Evolutionary conservation across 2,888 invertebrate species (phyloP).

Genomic region (Belgica antarctica): DNA sequence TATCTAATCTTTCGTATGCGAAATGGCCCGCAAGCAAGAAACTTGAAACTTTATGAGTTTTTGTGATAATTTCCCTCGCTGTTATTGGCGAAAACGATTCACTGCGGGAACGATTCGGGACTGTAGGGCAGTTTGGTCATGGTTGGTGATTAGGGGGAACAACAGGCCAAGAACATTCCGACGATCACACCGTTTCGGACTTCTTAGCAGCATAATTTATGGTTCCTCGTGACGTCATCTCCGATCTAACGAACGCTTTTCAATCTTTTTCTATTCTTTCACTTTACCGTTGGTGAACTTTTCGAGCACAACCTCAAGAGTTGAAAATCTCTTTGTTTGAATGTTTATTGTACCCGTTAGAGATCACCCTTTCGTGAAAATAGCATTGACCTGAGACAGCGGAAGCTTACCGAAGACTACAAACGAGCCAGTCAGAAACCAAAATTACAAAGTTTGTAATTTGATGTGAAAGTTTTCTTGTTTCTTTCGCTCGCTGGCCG

Average conservation of each 20-base stretch:
- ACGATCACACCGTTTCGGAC: slow-evolving; percentile 4
- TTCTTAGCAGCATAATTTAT: background rate
- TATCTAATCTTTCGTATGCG: background rate
- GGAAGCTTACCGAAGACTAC: background rate
- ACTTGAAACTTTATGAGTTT: background rate
- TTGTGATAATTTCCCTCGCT: background rate
- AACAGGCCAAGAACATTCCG: no score
- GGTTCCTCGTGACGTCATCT: background rate
- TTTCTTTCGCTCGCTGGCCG: no score
- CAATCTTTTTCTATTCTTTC: background rate
- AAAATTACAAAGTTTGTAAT: background rate
- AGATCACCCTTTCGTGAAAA: slow-evolving; percentile 40
- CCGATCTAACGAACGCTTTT: no score
- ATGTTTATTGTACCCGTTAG: slow-evolving; percentile 14
- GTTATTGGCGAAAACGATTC: slow-evolving; percentile 2
- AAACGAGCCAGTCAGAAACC: background rate
- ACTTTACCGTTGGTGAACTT: no score
- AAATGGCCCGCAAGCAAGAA: background rate
- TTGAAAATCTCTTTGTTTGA: background rate
- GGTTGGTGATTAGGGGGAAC: no score
- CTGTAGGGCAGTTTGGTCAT: no score
- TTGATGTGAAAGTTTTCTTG: slow-evolving; percentile 38
- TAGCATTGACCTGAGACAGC: slow-evolving; percentile 34
- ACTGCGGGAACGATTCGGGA: no score
- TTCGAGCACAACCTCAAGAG: slow-evolving; percentile 15